These are phyloP conservation scores for Chaetodon auriga DNA, from an alignment of 2,113 vertebrate genomes.

Conservation along the genomic window DNA sequence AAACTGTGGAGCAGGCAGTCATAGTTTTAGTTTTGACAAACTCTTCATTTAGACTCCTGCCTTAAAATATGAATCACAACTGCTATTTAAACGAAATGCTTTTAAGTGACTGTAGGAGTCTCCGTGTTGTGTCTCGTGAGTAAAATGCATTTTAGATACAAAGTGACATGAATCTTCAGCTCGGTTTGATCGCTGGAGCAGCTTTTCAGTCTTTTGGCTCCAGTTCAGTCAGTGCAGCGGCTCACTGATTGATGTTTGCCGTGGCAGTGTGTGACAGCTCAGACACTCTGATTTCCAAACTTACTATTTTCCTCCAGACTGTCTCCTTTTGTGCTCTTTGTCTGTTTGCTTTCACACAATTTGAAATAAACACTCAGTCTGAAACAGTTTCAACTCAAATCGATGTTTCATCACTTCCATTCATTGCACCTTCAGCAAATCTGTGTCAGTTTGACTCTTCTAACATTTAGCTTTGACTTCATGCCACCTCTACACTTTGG, in stretches of 20 bases:
- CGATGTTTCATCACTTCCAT: neutral
- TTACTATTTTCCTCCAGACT: neutral
- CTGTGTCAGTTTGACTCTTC: neutral
- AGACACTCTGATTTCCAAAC: constrained; percentile 15
- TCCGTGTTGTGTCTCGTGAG: neutral
- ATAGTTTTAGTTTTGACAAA: too few species aligned
- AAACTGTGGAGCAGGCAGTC: too few species aligned
- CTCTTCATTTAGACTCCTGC: too few species aligned
- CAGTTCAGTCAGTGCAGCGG: neutral
- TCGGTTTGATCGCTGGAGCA: neutral
- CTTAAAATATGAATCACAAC: too few species aligned
- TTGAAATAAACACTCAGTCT: neutral
- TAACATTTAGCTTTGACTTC: neutral
- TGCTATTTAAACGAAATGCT: too few species aligned
- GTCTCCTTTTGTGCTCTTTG: neutral
- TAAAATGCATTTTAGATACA: neutral
- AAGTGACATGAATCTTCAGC: neutral
- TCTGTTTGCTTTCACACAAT: neutral
- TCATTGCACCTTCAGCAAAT: neutral
- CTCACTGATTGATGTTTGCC: constrained; percentile 19
- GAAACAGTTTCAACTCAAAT: neutral
- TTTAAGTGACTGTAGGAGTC: neutral
- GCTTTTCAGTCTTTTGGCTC: neutral
- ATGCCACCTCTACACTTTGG: neutral
- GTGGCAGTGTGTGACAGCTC: constrained; percentile 5